These are phyloP conservation scores for Latrodectus hesperus DNA, from an alignment of 2,888 invertebrate species.

Conservation along the genomic window DNA sequence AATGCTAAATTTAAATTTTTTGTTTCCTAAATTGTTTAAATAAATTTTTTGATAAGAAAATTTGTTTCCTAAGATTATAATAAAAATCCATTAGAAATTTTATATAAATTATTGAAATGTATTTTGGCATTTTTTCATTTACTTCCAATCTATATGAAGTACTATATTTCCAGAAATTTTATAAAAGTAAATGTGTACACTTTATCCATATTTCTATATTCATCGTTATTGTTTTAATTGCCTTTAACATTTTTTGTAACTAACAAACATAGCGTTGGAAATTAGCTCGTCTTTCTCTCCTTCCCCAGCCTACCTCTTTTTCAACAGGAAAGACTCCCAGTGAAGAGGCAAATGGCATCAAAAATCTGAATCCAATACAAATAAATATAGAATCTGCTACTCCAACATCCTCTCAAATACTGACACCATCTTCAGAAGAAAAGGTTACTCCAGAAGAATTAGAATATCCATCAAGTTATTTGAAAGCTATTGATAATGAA, in stretches of 20 bases:
- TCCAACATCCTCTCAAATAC: constrained; percentile 43
- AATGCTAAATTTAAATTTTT: too few relatives aligned
- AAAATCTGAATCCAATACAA: constrained; percentile 9
- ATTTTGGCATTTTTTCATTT: too few relatives aligned
- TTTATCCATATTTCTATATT: neutral
- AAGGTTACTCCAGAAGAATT: neutral
- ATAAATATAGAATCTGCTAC: constrained; percentile 49
- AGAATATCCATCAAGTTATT: constrained; percentile 32
- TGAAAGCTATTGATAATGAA: constrained; percentile 52
- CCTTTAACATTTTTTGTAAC: constrained; percentile 43
- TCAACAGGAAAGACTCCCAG: constrained; percentile 13
- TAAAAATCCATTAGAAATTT: too few relatives aligned
- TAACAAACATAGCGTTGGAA: constrained; percentile 57
- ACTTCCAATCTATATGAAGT: too few relatives aligned
- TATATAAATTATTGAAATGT: too few relatives aligned
- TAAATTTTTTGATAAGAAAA: too few relatives aligned
- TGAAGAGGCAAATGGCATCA: neutral
- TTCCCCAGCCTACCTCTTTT: constrained; percentile 58
- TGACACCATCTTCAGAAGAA: constrained; percentile 28
- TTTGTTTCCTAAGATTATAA: too few relatives aligned
- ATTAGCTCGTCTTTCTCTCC: constrained; percentile 67
- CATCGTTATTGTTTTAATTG: constrained; percentile 1
- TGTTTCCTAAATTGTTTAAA: too few relatives aligned
- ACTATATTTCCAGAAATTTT: too few relatives aligned
- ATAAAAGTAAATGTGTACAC: too few relatives aligned